Evolutionary conservation across 2,797 vertebrate genomes (phyloP).

Genomic region (Halcyon badia): DNA sequence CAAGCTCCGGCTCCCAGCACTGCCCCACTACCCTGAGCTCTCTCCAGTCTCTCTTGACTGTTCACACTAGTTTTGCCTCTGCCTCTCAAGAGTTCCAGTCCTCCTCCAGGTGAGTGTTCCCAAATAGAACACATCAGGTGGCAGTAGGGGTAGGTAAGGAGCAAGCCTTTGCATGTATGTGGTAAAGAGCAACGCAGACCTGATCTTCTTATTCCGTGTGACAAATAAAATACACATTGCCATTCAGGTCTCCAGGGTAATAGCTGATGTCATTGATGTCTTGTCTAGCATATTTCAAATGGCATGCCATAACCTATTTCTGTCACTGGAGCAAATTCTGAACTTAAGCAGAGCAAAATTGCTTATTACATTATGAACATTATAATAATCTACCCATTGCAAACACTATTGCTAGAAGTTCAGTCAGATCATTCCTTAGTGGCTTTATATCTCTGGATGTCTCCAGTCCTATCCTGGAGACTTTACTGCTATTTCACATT

Average conservation of each 20-base stretch:
- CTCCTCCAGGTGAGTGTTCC: background rate
- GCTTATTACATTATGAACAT: background rate
- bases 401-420: background rate
- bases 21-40: fast-evolving
- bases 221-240: background rate
- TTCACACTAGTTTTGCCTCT: background rate
- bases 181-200: background rate
- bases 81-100: background rate
- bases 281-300: background rate
- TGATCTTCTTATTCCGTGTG: background rate
- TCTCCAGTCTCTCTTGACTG: background rate
- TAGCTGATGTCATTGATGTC: background rate
- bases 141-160: background rate
- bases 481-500: background rate
- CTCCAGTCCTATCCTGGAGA: background rate
- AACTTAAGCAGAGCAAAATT: background rate
- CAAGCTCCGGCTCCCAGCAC: background rate
- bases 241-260: background rate
- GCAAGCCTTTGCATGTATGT: background rate
- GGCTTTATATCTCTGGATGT: background rate
- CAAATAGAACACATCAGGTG: background rate
- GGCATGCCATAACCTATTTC: background rate
- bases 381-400: background rate
- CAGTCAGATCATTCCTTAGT: background rate
- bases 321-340: background rate